These are phyloP conservation scores for Onychomys leucogaster DNA, from an alignment of 2,797 vertebrate species.

Conservation along the genomic window DNA sequence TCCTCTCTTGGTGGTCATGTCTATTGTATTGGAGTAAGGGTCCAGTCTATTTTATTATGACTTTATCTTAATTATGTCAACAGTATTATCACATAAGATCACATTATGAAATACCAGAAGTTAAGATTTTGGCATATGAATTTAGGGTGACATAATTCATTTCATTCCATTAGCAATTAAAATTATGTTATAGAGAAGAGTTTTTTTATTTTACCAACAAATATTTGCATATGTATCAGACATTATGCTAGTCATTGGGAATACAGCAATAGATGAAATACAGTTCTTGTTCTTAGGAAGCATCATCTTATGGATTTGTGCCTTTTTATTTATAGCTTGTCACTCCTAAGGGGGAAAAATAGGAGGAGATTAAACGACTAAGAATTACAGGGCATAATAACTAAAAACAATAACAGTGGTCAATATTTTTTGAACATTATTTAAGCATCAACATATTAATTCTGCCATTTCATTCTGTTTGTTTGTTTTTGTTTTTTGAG, in stretches of 20 bases:
- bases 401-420: neutral
- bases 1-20: neutral
- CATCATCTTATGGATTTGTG: neutral
- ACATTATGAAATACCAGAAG: neutral
- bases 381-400: neutral
- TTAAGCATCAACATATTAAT: neutral
- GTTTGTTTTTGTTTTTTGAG: neutral
- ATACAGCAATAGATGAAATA: neutral
- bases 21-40: neutral
- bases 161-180: neutral
- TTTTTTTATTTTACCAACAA: neutral
- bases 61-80: neutral
- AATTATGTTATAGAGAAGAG: slow-evolving; percentile 1
- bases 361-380: neutral
- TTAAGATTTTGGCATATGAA: neutral
- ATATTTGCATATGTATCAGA: neutral
- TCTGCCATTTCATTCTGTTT: neutral
- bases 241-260: neutral
- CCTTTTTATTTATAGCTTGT: neutral
- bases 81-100: neutral
- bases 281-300: neutral
- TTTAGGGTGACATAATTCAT: neutral
- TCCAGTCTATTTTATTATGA: neutral
- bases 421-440: neutral
- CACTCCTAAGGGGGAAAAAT: neutral